Base-by-base conservation (phyloP, 2,888 invertebrate genomes). In the Ypsolopha sequella region DNA sequence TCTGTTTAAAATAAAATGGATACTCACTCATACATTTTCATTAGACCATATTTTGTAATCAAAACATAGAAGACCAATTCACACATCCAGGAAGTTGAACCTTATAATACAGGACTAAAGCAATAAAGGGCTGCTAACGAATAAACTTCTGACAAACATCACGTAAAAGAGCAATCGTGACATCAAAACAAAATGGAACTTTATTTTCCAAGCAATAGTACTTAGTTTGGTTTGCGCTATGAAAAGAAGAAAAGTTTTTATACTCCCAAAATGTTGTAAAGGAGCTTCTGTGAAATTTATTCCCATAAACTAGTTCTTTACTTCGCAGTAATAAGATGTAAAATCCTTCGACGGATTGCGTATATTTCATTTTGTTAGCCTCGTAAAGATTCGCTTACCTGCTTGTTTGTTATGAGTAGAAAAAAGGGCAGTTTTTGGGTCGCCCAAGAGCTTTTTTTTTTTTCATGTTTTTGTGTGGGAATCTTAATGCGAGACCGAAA, bases 321-420 rank as follows among this genome's bases (percentile, higher is more conserved):
- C 57, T 54, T 56, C 55, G 59, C 61, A 57, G 75, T 72, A 73
- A 76, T 78, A 81, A 77, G 78, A 78, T 70, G 68, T 73, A 79
- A 74, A 80, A 71, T 85, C 70, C 73, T 57, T 66, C 61, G 66
- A 61, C 63, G 60, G 70, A 68, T 70, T 71, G 68, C 62, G 65
- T 70, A 76, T 76, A 80, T 76, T 79, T 80, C 71, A 77, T 75
- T 77, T 76, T 70, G 70, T 69, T 68, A 69, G 72, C 73, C 67
- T 78, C 75, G 70, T 80, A 80, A 80, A 81, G 78, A 80, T 84
- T 80, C 78, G 75, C 76, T 81, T 86, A 86, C 86, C 86, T 86
- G 86, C 80, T 76, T 80, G 81, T 80, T 82, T 86, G 85, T 84
- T 81, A 77, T 79, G 70, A 71, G 76, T 70, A 69, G 73, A 70